A percentile compares a stretch with the other conserved stretches of the same genome.
phyloP scores from a whole-genome alignment of 2,888 invertebrate species.

The Scrobipalpa costella region DNA sequence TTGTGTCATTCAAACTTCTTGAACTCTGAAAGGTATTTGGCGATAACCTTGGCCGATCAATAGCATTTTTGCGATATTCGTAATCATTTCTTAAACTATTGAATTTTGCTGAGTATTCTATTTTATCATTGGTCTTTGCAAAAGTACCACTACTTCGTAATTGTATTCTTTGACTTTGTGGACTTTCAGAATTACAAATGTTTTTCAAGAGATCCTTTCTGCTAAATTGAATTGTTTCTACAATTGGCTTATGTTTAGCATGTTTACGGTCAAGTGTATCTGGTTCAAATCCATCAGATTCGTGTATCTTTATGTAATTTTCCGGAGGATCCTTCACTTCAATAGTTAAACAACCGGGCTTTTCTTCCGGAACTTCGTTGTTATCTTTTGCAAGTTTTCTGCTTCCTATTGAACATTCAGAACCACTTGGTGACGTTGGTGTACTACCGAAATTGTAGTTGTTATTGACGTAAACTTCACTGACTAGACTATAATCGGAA shows the following conservation, averaged over 20 bases:
- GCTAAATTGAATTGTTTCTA: conserved; percentile 58
- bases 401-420: conserved; percentile 81
- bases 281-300: conserved; percentile 92
- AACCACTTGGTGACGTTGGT: conserved; percentile 81
- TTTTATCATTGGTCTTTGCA: conserved; percentile 72
- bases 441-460: conserved; percentile 84
- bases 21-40: conserved; percentile 44
- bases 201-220: conserved; percentile 62
- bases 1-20: conserved; percentile 46
- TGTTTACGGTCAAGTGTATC: conserved; percentile 92
- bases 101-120: conserved; percentile 72
- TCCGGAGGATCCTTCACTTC: conserved; percentile 91
- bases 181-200: conserved; percentile 49
- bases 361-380: conserved; percentile 76
- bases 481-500: conserved; percentile 85
- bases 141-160: conserved; percentile 87
- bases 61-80: conserved; percentile 81
- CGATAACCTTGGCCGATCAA: conserved; percentile 64
- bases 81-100: conserved; percentile 88
- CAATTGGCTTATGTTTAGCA: conserved; percentile 64
- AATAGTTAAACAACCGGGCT: conserved; percentile 91
- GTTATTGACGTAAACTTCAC: conserved; percentile 90
- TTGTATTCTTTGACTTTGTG: conserved; percentile 78
- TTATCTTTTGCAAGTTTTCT: conserved; percentile 77
- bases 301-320: conserved; percentile 87